Percentiles rank a stretch among this genome's conserved stretches.
Evolutionary conservation across 92 coral and sea anemone genomes (phyloP).

Genomic region (Phenganax marumi): DNA sequence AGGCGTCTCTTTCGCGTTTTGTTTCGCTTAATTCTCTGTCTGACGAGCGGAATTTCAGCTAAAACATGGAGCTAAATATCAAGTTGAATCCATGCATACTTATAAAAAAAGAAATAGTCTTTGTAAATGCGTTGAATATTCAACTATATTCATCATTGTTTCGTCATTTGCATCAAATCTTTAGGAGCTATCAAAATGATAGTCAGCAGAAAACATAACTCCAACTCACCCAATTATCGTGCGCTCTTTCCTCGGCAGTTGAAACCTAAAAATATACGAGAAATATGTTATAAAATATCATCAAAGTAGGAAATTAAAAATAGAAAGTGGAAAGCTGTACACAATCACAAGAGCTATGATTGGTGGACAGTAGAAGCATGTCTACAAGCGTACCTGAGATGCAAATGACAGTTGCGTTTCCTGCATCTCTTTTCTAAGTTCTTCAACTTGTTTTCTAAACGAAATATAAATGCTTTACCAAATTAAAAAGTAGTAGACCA

Average conservation of each 20-base stretch:
- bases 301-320: neutral
- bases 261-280: constrained; percentile 52
- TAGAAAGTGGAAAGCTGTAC: neutral
- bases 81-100: neutral
- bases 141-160: neutral
- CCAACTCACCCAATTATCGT: constrained; percentile 76
- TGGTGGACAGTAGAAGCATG: no score
- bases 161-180: no score
- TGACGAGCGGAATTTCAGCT: constrained; percentile 77
- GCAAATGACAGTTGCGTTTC: constrained; percentile 65
- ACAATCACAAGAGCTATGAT: neutral
- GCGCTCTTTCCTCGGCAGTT: constrained; percentile 73
- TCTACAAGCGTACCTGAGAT: constrained; percentile 61
- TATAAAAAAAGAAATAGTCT: neutral
- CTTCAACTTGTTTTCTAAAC: constrained; percentile 73
- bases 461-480: no score
- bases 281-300: neutral
- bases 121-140: neutral
- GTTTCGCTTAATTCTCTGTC: constrained; percentile 77
- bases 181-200: neutral
- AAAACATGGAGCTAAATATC: neutral
- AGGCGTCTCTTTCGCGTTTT: constrained; percentile 76
- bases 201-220: neutral
- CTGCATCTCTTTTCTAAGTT: constrained; percentile 73
- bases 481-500: no score